Conservation (phyloP, 2,797 vertebrate genomes). For the Caiman crocodilus region DNA sequence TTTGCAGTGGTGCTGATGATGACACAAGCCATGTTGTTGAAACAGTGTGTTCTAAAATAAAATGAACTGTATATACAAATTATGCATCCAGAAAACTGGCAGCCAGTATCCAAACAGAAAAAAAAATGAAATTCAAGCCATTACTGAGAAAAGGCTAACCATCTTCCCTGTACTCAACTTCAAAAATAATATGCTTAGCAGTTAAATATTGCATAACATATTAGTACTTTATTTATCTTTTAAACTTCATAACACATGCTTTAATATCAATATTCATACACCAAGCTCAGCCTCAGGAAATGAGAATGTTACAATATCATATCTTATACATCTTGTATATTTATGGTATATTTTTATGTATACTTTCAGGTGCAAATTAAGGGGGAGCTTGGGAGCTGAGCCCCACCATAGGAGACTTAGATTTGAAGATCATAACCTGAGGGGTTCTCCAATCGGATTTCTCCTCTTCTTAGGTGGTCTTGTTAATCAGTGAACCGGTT, state of each 20-base stretch:
- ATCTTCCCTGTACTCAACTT: background rate
- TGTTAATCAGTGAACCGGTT: too few species aligned
- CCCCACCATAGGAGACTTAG: too few species aligned
- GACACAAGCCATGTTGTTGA: constrained; percentile 58
- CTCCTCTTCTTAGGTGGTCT: too few species aligned
- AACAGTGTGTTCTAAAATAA: constrained; percentile 65
- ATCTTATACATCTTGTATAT: constrained; percentile 30
- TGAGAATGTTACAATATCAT: constrained; percentile 4
- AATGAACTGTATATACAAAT: constrained; percentile 54
- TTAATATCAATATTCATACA: constrained; percentile 8
- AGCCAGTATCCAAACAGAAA: background rate
- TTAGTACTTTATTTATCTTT: constrained; percentile 5
- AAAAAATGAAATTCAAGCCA: constrained; percentile 16
- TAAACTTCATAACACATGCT: constrained; percentile 28
- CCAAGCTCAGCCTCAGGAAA: constrained; percentile 19
- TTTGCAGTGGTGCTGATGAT: constrained; percentile 45
- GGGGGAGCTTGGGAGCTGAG: too few species aligned
- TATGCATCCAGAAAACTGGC: constrained; percentile 16
- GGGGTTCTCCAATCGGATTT: too few species aligned
- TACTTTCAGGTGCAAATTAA: too few species aligned
- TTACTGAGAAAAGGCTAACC: background rate
- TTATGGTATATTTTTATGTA: constrained; percentile 34
- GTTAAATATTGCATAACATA: constrained; percentile 4
- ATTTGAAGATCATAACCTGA: too few species aligned
- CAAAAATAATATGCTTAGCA: constrained; percentile 12